These are phyloP conservation scores for Rhamphomyia laevipes DNA, from an alignment of 2,888 invertebrate species.

Conservation along the genomic window DNA sequence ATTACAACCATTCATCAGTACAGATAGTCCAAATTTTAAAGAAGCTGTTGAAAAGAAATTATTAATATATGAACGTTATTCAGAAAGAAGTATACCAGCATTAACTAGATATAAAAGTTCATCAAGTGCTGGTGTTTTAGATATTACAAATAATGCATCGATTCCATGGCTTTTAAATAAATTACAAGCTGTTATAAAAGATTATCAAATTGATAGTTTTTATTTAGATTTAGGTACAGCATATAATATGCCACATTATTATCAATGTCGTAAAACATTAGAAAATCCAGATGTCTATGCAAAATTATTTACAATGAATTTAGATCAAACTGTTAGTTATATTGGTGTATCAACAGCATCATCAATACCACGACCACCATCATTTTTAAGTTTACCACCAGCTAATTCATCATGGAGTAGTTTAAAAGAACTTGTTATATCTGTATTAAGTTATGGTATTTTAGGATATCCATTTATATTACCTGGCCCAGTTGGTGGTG, in stretches of 20 bases:
- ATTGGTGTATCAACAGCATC: conserved; percentile 79
- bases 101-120: conserved; percentile 70
- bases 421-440: conserved; percentile 69
- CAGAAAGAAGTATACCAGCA: conserved; percentile 69
- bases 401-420: conserved; percentile 76
- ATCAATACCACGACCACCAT: conserved; percentile 67
- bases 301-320: conserved; percentile 53
- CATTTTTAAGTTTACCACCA: conserved; percentile 75
- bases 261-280: conserved; percentile 60
- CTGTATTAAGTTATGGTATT: conserved; percentile 75
- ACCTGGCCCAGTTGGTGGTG: conserved; percentile 90
- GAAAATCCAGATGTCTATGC: conserved; percentile 76
- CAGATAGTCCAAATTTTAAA: conserved; percentile 71
- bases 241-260: conserved; percentile 77
- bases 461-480: conserved; percentile 88
- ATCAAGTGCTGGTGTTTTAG: conserved; percentile 71
- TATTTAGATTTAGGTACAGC: conserved; percentile 73
- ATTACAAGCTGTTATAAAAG: conserved; percentile 54
- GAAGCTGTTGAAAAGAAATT: conserved; percentile 63
- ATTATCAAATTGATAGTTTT: conserved; percentile 74
- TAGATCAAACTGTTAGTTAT: conserved; percentile 46
- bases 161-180: conserved; percentile 68
- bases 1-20: conserved; percentile 83
- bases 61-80: conserved; percentile 68
- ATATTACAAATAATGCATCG: conserved; percentile 73